Percentiles rank a stretch among this genome's conserved stretches.
Conservation (phyloP, 2,113 vertebrate genomes). For the Cebus imitator region DNA sequence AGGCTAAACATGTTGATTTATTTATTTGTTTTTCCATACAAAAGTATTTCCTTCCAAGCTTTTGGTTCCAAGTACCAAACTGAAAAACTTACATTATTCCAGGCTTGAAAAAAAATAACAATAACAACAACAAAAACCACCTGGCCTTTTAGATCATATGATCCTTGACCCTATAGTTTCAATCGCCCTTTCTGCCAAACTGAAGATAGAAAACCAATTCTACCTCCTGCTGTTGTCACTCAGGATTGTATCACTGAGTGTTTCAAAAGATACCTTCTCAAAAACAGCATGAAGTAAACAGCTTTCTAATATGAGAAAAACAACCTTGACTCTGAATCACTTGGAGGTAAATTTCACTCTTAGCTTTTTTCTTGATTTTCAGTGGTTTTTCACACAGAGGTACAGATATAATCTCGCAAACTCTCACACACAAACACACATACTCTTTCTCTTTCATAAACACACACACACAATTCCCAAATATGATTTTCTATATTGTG, state of each 20-base stretch:
- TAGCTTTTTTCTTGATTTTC: not conserved
- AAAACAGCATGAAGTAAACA: slow-evolving; percentile 58
- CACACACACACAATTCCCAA: not conserved
- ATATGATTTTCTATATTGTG: not conserved
- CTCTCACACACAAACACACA: not conserved
- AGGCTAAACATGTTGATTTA: not conserved
- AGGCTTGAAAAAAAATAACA: not conserved
- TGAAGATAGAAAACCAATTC: slow-evolving; percentile 62
- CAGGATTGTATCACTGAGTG: not conserved
- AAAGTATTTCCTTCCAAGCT: not conserved
- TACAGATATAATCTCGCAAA: not conserved
- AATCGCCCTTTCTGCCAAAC: slow-evolving; percentile 25
- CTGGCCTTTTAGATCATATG: not conserved
- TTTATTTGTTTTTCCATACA: not conserved
- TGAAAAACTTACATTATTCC: not conserved
- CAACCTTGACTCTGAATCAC: not conserved
- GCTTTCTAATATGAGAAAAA: slow-evolving; percentile 51
- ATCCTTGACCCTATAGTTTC: slow-evolving; percentile 42
- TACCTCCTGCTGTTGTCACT: slow-evolving; percentile 56
- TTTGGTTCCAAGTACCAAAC: not conserved
- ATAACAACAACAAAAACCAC: not conserved
- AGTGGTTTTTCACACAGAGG: not conserved
- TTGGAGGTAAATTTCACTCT: not conserved
- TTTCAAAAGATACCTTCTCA: slow-evolving; percentile 60
- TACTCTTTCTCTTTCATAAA: not conserved